Percentiles rank a stretch among this genome's conserved stretches.
phyloP scores from a whole-genome alignment of 2,113 vertebrate genomes.

The Malurus alboscapulatus region DNA sequence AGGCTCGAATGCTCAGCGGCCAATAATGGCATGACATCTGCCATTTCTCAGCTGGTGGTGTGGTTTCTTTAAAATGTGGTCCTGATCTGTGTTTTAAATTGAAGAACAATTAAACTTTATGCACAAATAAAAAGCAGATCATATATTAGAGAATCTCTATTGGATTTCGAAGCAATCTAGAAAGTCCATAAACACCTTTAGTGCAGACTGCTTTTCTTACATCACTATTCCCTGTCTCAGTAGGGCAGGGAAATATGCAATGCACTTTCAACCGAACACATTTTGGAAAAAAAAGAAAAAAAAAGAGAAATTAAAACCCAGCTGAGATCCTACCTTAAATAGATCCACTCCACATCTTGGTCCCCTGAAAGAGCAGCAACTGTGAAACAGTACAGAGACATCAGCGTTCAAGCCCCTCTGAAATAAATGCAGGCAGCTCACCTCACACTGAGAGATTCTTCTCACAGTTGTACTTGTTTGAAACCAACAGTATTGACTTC shows the following conservation, averaged over 20 bases:
- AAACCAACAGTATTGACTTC: neutral
- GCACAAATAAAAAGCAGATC: neutral
- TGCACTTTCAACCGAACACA: neutral
- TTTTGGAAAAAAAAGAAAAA: neutral
- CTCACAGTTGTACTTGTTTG: neutral
- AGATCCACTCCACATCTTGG: neutral
- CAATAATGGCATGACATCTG: neutral
- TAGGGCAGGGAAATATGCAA: neutral
- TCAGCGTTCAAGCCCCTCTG: neutral
- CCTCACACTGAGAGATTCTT: neutral
- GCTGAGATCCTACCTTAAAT: constrained; percentile 19
- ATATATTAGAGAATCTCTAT: neutral
- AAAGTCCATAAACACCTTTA: neutral
- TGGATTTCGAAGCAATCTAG: neutral
- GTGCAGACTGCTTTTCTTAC: neutral
- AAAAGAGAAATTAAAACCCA: neutral
- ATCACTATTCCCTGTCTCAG: neutral
- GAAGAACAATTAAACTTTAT: neutral
- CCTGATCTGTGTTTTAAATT: neutral
- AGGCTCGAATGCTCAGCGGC: neutral
- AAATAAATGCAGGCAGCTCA: constrained; percentile 15
- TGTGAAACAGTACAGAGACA: neutral
- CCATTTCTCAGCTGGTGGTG: neutral
- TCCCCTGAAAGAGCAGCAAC: neutral
- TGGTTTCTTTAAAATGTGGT: neutral